Base-by-base conservation (phyloP, 1,140 invertebrate species). In the Limonius californicus region DNA sequence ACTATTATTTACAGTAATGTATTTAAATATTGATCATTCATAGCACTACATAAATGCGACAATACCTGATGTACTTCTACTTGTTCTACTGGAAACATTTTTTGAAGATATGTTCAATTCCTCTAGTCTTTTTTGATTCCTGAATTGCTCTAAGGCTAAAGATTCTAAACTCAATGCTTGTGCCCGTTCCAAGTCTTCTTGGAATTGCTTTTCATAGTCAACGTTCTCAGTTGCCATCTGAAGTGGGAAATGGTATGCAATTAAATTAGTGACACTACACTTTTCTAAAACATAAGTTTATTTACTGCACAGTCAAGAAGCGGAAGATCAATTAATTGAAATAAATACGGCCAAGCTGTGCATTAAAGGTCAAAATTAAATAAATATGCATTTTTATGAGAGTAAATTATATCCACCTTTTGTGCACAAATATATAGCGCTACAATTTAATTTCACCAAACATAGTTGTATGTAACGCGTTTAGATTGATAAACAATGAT, bases 91-190 rank as follows among this genome's bases (percentile, higher is more conserved):
- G 2, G 62, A 42, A 61, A 61, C 57, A 59, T 50, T 59, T 50
- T 50, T 59, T 21, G 35, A 54, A 1, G 57, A 60, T 53, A 59
- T 65, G 59, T 61, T 68, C 20, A 73, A 72, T 62, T 79, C 77
- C 63, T 81, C 77, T 39, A 74, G 35, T 59, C 66, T 62, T 65
- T 84, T 85, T 72, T 87, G 82, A 45, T 87, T 81, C 71, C 85
- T 82, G 76, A 90, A 91, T 73, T 91, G 86, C 74, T 94, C 90
- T 67, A 92, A 78, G 6, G 89, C 90, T 61, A 91, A 80, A 72
- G 86, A 90, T 79, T 93, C 91, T 70, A 94, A 81, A 78, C 91
- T 93, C 18, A 94, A 77, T 56, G 90, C 90, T 75, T 89, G 89
- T 4, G 91, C 91, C 72, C 87, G 86, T 77, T 92, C 91, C 72